phyloP scores from a whole-genome alignment of 1,140 invertebrate genomes.

The Phenacoccus solenopsis region DNA sequence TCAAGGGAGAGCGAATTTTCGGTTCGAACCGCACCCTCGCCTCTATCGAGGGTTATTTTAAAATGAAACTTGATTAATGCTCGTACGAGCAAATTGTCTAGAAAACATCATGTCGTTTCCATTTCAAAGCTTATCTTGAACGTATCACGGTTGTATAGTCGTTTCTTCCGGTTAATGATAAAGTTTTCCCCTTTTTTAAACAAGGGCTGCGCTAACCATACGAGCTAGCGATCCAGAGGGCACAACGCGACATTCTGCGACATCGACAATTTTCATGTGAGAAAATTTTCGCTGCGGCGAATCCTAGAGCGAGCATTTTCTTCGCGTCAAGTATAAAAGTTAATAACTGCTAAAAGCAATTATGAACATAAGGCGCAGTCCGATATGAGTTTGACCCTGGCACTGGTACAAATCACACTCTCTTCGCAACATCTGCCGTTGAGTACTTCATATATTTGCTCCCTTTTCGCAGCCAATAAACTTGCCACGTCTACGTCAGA shows the following conservation, averaged over 20 bases:
- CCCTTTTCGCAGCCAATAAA: slow-evolving; percentile 11
- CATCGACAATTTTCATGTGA: too few relatives aligned
- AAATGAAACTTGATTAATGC: slow-evolving; percentile 16
- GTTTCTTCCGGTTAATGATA: slow-evolving; percentile 12
- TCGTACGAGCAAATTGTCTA: slow-evolving; percentile 12
- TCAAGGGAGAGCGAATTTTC: background rate
- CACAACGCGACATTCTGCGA: too few relatives aligned
- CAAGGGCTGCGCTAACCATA: background rate
- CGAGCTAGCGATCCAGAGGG: too few relatives aligned
- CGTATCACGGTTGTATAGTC: background rate
- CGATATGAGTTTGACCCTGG: slow-evolving; percentile 16
- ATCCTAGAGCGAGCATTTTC: background rate
- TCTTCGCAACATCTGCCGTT: slow-evolving; percentile 7
- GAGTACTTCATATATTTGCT: slow-evolving; percentile 7
- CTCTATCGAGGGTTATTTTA: background rate
- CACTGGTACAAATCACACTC: slow-evolving; percentile 11
- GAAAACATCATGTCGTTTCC: slow-evolving; percentile 17
- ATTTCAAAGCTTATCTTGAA: slow-evolving; percentile 13
- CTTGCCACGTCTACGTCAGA: background rate
- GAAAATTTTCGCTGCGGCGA: background rate
- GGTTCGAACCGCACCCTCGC: background rate
- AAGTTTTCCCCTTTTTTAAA: background rate
- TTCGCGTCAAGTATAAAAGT: background rate
- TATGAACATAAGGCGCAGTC: slow-evolving; percentile 14
- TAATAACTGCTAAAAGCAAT: slow-evolving; percentile 13